Percentiles rank a stretch among this genome's conserved stretches.
Conservation (phyloP, 2,888 invertebrate species). For the Ormyrus rosae region DNA sequence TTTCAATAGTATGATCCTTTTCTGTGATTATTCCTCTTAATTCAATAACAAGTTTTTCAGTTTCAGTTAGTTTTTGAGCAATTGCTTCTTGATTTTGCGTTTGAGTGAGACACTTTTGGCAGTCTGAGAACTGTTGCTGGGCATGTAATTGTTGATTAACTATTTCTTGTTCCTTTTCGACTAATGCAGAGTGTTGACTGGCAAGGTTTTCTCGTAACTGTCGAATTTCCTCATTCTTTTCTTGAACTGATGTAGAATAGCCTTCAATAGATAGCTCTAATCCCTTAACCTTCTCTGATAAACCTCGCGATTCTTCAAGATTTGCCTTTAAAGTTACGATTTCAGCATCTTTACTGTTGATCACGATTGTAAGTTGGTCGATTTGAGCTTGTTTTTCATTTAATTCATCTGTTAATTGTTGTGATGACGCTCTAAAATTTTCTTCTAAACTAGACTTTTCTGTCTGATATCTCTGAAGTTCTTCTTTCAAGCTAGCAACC, state of each 20-base stretch:
- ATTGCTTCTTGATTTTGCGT: conserved; percentile 6
- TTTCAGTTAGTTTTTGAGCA: background rate
- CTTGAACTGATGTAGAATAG: conserved; percentile 65
- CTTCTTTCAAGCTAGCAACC: conserved; percentile 67
- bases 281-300: conserved; percentile 2
- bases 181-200: conserved; percentile 59
- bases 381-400: conserved; percentile 54
- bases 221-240: conserved; percentile 67
- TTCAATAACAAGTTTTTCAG: conserved; percentile 53
- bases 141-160: conserved; percentile 50
- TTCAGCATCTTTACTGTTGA: conserved; percentile 16
- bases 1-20: conserved; percentile 13
- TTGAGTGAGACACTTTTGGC: conserved; percentile 42
- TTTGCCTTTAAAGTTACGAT: background rate
- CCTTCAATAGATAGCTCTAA: conserved; percentile 43
- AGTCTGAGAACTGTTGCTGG: conserved; percentile 59
- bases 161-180: conserved; percentile 61
- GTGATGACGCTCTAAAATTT: conserved; percentile 60
- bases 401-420: conserved; percentile 46
- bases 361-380: background rate
- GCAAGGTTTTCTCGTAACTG: conserved; percentile 65
- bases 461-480: conserved; percentile 64
- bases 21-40: conserved; percentile 63
- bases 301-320: conserved; percentile 13
- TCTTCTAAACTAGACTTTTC: conserved; percentile 61